Evolutionary conservation across 2,113 vertebrate species (phyloP).

Genomic region (Lamprologus speciosus): DNA sequence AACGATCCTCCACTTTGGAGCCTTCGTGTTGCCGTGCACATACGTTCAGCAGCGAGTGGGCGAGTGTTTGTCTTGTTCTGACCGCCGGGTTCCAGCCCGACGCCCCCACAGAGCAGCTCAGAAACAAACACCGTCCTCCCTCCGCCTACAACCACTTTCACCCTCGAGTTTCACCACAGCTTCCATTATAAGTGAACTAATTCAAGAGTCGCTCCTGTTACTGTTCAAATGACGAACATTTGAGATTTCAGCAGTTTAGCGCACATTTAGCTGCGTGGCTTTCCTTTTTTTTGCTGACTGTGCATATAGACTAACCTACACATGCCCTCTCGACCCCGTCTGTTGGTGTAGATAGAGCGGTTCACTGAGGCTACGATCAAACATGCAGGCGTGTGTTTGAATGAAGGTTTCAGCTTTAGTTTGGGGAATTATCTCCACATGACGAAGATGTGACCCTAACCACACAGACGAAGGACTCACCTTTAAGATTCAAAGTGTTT

Average conservation of each 20-base stretch:
- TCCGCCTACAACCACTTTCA: neutral
- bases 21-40: neutral
- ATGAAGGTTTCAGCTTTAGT: neutral
- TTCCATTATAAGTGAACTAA: neutral
- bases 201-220: rapidly evolving
- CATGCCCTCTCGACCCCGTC: neutral
- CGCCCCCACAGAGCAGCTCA: slow-evolving; percentile 11
- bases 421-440: neutral
- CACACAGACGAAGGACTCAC: neutral
- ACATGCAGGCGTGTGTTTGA: rapidly evolving
- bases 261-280: neutral
- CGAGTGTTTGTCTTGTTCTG: slow-evolving; percentile 4
- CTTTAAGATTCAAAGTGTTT: neutral
- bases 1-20: neutral
- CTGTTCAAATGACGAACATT: neutral
- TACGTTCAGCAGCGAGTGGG: slow-evolving; percentile 2
- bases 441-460: neutral
- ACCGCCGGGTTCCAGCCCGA: neutral
- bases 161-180: neutral
- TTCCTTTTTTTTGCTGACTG: neutral
- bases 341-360: neutral
- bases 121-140: neutral
- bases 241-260: neutral
- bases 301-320: neutral
- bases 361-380: neutral